Percentiles rank a stretch among this genome's conserved stretches.
phyloP scores from a whole-genome alignment of 2,888 invertebrate genomes.

The Aphodius sticticus region DNA sequence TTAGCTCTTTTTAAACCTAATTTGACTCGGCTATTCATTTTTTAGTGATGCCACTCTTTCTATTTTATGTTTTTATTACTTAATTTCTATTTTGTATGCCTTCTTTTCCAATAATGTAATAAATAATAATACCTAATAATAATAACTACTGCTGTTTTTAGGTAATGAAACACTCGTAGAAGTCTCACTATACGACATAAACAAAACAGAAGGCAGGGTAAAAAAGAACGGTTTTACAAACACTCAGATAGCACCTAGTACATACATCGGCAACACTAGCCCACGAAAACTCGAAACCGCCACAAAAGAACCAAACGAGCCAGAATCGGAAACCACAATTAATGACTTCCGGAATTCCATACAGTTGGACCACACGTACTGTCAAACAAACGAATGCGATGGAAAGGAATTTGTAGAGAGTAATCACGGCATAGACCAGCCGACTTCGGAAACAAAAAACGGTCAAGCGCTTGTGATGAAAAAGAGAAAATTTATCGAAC shows the following conservation, averaged over 20 bases:
- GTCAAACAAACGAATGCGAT: background rate
- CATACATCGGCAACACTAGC: background rate
- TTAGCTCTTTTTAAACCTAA: too few species aligned
- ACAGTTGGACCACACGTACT: constrained; percentile 20
- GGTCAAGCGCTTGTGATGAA: constrained; percentile 18
- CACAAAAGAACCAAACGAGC: background rate
- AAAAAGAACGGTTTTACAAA: constrained; percentile 8
- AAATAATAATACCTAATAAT: background rate
- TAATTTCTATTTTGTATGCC: too few species aligned
- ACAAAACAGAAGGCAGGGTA: constrained; percentile 17
- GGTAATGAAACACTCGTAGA: constrained; percentile 84
- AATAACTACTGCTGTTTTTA: constrained; percentile 50
- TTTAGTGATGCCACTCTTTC: too few species aligned
- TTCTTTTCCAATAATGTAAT: too few species aligned
- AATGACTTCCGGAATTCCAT: constrained; percentile 5
- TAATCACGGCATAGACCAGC: background rate
- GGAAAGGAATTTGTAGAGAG: background rate
- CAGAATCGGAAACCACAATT: background rate
- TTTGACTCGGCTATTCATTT: too few species aligned
- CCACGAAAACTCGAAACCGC: background rate
- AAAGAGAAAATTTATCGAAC: constrained; percentile 37
- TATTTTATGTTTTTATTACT: too few species aligned
- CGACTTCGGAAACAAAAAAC: background rate
- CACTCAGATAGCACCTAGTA: too few species aligned
- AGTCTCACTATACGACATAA: constrained; percentile 67